Conservation (phyloP, 64 coral and sea anemone genomes). For the Cladopsammia gracilis region DNA sequence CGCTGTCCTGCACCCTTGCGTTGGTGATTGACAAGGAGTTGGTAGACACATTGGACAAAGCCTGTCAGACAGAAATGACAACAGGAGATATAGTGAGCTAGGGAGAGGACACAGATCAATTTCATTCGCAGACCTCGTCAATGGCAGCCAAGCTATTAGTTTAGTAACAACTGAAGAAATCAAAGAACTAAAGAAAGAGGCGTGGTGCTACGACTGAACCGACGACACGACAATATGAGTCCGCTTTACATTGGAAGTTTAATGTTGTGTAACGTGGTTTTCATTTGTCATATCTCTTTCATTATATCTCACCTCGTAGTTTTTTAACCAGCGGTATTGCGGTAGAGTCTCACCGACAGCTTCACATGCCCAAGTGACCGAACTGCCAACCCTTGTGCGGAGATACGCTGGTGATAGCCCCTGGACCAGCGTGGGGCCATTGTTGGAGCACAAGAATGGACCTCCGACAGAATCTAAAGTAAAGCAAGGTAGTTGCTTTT, state of each 20-base stretch:
- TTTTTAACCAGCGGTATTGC: conserved; percentile 67
- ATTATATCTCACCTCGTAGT: conserved; percentile 45
- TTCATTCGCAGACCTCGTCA: too few species aligned
- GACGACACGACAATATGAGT: too few species aligned
- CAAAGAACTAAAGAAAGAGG: too few species aligned
- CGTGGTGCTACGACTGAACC: too few species aligned
- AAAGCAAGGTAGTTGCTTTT: too few species aligned
- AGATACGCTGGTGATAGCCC: conserved; percentile 35
- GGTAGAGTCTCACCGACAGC: conserved; percentile 55
- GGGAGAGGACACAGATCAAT: too few species aligned
- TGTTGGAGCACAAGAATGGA: conserved; percentile 40
- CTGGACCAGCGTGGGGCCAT: conserved; percentile 53
- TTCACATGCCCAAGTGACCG: conserved; percentile 76
- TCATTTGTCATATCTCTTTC: too few species aligned
- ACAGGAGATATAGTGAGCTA: too few species aligned
- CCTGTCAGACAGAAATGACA: not conserved
- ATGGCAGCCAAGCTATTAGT: too few species aligned
- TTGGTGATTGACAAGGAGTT: conserved; percentile 49
- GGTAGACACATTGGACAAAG: conserved; percentile 21
- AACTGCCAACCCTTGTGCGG: conserved; percentile 44
- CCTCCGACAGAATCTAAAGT: conserved; percentile 19
- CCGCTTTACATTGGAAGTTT: too few species aligned
- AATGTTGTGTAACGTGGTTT: too few species aligned
- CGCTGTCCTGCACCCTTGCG: conserved; percentile 52
- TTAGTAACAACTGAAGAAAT: too few species aligned